phyloP scores from a whole-genome alignment of 2,113 vertebrate species.

The Cisticola juncidis region DNA sequence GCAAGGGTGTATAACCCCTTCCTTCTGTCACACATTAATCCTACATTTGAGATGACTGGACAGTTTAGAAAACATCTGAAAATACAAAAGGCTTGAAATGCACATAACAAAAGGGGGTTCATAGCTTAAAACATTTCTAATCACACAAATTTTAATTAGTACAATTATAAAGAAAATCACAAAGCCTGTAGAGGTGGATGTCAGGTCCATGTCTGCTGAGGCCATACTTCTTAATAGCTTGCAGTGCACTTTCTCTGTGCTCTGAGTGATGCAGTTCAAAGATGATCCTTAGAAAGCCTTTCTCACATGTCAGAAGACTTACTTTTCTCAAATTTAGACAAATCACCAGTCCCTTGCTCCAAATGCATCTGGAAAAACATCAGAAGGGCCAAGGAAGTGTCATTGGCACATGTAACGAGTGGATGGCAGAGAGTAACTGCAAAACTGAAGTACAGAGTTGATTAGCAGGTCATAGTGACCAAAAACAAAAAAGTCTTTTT shows the following conservation, averaged over 20 bases:
- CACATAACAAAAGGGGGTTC: not conserved
- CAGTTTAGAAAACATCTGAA: not conserved
- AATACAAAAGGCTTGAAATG: not conserved
- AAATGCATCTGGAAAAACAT: not conserved
- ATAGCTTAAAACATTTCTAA: not conserved
- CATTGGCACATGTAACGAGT: accelerated
- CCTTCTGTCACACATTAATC: not conserved
- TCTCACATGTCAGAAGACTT: not conserved
- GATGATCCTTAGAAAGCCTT: not conserved
- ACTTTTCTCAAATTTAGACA: not conserved
- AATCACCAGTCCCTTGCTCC: not conserved
- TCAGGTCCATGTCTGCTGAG: not conserved
- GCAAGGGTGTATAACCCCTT: not conserved
- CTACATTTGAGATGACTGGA: not conserved
- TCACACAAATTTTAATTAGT: not conserved
- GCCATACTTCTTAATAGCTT: not conserved
- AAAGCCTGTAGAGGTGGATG: not conserved
- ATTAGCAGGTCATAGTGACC: not conserved
- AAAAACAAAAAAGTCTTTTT: not conserved
- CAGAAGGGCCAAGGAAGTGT: not conserved
- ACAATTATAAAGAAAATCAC: not conserved
- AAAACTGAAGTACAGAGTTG: not conserved
- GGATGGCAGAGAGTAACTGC: not conserved
- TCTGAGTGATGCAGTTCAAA: accelerated
- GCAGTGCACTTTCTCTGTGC: not conserved